Base-by-base conservation (phyloP, 1,140 invertebrate species). In the Fopius arisanus region DNA sequence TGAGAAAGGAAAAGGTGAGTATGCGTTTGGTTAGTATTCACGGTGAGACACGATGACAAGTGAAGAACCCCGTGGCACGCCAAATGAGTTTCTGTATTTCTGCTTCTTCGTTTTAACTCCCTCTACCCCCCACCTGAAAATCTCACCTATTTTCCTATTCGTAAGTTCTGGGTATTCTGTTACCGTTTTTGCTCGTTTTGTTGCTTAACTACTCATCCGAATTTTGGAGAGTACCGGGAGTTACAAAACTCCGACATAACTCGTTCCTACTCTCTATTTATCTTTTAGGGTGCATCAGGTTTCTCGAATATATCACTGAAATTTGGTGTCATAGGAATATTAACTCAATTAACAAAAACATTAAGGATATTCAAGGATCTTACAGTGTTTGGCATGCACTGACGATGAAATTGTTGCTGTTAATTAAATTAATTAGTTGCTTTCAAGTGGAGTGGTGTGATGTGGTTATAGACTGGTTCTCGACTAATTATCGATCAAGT, bases 181-280 rank as follows among this genome's bases (percentile, higher is more conserved):
- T 54, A 5, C n/a, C 16, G 41, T 54, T 54, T 23, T 54, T 23
- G 16, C 3, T 54, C 21, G 2, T 54, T 26, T 54, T 54, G 48
- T 54, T 54, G 48, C 48, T 54, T 54, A 54, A 54, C 48, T 54
- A 54, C 48, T 54, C 48, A 21, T 43, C 40, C 48, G 48, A 54
- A 9, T 54, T 21, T 54, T 10, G 16, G 4, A 2, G 16, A 23
- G 40, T 4, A 3, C 14, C n/a, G 40, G 14, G 12, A 43, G 40
- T 3, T 43, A 12, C 29, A 31, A 31, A 31, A 31, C 29, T 31
- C 29, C 7, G 29, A 31, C 7, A 7, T 31, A 31, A 31, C 29
- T 31, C 29, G 29, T 31, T 31, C 29, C 29, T 4, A 31, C 7
- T 31, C 29, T 3, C 3, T 31, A 31, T 31, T 31, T 31, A 31